A percentile compares a stretch with the other conserved stretches of the same genome.
These are phyloP conservation scores for Siderastrea radians DNA, from an alignment of 92 coral and sea anemone genomes.

Conservation along the genomic window DNA sequence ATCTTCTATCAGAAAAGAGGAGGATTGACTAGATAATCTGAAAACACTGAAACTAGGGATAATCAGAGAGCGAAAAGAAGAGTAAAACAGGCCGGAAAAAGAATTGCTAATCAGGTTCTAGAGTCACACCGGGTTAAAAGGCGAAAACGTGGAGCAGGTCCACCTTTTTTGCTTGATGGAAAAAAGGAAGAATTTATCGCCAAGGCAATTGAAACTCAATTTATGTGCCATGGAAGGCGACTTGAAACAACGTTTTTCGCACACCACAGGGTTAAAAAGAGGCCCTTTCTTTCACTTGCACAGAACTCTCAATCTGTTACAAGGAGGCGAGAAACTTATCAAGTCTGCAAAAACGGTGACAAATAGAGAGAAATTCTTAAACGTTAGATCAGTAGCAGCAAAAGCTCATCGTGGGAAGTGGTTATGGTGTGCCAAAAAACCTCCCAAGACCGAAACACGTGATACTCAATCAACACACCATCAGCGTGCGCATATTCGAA, in stretches of 20 bases:
- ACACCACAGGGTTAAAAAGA: constrained; percentile 56
- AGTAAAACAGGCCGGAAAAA: constrained; percentile 51
- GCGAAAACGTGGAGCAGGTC: constrained; percentile 48
- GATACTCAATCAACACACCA: constrained; percentile 53
- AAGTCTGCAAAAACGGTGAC: constrained; percentile 65
- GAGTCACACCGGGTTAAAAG: constrained; percentile 30
- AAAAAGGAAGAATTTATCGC: constrained; percentile 65
- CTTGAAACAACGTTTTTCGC: constrained; percentile 64
- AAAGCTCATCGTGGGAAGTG: constrained; percentile 61
- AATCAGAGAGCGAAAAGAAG: constrained; percentile 1
- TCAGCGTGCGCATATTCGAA: constrained; percentile 59
- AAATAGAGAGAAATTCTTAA: constrained; percentile 54
- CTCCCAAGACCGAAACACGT: constrained; percentile 63
- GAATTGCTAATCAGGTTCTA: constrained; percentile 30
- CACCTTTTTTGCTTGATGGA: constrained; percentile 26
- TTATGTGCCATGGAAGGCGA: constrained; percentile 73
- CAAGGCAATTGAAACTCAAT: constrained; percentile 57
- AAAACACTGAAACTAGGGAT: constrained; percentile 20
- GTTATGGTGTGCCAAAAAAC: constrained; percentile 61
- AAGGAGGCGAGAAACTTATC: constrained; percentile 45
- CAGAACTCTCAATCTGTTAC: constrained; percentile 25
- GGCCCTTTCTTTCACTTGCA: constrained; percentile 4
- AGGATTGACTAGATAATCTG: constrained; percentile 28
- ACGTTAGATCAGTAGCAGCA: constrained; percentile 50
- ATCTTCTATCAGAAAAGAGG: constrained; percentile 23